Conservation (phyloP, 2,113 vertebrate species). For the Hiodon alosoides region DNA sequence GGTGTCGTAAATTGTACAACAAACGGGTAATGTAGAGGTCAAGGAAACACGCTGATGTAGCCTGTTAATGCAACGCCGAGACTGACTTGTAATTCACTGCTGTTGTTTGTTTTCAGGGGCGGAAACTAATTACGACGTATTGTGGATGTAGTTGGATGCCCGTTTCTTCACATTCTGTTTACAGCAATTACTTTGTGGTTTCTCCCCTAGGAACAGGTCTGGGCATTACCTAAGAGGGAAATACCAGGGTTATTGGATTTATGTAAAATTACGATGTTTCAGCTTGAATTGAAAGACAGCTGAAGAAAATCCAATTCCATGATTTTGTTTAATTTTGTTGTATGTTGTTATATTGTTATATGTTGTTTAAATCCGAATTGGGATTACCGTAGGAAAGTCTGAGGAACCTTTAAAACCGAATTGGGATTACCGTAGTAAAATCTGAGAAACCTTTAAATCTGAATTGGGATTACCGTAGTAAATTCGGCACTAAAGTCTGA, state of each 20-base stretch:
- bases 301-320: conserved; percentile 18
- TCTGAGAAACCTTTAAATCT: no score
- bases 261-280: conserved; percentile 11
- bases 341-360: no score
- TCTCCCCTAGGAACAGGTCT: not conserved
- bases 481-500: no score
- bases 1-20: no score
- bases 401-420: no score
- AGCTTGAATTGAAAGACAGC: conserved; percentile 1
- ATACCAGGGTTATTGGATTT: conserved; percentile 21
- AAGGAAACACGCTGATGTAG: no score
- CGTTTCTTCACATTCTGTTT: not conserved
- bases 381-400: no score
- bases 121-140: not conserved
- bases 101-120: not conserved
- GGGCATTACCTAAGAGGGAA: not conserved
- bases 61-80: not conserved
- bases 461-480: no score
- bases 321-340: conserved; percentile 17
- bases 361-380: no score
- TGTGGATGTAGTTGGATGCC: not conserved
- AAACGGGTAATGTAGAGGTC: no score
- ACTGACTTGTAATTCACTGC: not conserved
- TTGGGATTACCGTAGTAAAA: no score
- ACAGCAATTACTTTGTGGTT: conserved; percentile 10